Evolutionary conservation across 2,888 invertebrate genomes (phyloP).

Genomic region (Megastigmus dorsalis): DNA sequence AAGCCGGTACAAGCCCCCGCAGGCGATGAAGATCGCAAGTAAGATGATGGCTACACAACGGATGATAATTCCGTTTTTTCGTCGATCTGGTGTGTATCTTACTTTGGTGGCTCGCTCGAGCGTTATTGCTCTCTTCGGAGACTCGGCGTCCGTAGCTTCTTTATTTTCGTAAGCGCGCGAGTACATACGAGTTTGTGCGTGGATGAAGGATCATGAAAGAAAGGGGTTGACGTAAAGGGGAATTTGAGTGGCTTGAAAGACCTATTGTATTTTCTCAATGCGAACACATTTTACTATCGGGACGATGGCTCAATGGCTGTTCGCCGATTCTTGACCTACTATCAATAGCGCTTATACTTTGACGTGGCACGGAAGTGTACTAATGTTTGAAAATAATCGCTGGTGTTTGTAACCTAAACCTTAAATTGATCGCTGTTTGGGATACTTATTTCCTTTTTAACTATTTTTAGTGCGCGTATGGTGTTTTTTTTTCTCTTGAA

Average conservation of each 20-base stretch:
- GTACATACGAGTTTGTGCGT: too few species aligned
- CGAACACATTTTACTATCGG: slow-evolving; percentile 7
- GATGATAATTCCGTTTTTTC: slow-evolving; percentile 2
- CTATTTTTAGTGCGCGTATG: slow-evolving; percentile 11
- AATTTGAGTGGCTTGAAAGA: slow-evolving; percentile 32
- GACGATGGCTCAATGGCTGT: neutral
- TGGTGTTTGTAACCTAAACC: slow-evolving; percentile 19
- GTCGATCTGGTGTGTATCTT: neutral
- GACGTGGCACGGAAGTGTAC: slow-evolving; percentile 20
- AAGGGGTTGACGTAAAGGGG: slow-evolving; percentile 47
- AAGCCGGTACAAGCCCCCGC: too few species aligned
- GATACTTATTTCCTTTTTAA: slow-evolving; percentile 1
- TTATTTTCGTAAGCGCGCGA: slow-evolving; percentile 1
- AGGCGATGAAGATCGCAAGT: too few species aligned
- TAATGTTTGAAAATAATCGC: slow-evolving; percentile 23
- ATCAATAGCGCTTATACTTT: slow-evolving; percentile 23
- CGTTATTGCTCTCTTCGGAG: neutral
- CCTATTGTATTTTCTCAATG: slow-evolving; percentile 30
- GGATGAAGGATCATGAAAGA: neutral
- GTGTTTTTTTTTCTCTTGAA: too few species aligned
- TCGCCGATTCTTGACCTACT: slow-evolving; percentile 35
- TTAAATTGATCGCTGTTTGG: neutral
- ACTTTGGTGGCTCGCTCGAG: slow-evolving; percentile 8
- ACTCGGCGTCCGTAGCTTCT: neutral
- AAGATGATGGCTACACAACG: slow-evolving; percentile 3